Percentiles rank a stretch among this genome's conserved stretches.
phyloP scores from a whole-genome alignment of 2,797 vertebrate genomes.

The Pyrocephalus nanus region DNA sequence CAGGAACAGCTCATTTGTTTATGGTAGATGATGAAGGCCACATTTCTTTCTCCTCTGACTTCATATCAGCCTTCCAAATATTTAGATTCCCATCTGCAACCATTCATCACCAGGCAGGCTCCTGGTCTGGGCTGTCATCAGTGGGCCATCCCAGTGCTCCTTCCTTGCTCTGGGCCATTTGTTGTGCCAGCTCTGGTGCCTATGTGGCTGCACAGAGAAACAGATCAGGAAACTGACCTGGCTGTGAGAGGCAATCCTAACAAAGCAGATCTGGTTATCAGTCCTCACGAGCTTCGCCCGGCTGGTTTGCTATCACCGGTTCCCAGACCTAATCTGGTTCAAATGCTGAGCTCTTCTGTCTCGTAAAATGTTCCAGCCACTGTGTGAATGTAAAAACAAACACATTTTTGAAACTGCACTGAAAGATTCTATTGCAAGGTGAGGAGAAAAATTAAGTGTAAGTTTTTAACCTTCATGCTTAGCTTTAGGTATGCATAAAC shows the following conservation, averaged over 20 bases:
- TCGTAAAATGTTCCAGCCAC: not conserved
- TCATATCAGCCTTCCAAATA: not conserved
- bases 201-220: rapidly evolving
- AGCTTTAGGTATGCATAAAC: not conserved
- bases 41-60: not conserved
- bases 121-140: not conserved
- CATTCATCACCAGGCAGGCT: not conserved
- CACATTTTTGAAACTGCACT: not conserved
- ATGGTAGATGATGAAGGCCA: not conserved
- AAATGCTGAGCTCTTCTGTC: not conserved
- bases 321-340: not conserved
- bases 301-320: not conserved
- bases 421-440: not conserved
- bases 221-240: not conserved
- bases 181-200: not conserved
- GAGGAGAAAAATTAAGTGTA: not conserved
- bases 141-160: not conserved
- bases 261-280: not conserved
- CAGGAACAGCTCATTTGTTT: not conserved
- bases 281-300: not conserved
- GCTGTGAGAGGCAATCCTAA: rapidly evolving
- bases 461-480: not conserved
- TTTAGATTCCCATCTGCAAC: not conserved
- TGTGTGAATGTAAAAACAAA: not conserved
- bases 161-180: not conserved